phyloP scores from a whole-genome alignment of 1,140 invertebrate species.

The Campoletis sonorensis region DNA sequence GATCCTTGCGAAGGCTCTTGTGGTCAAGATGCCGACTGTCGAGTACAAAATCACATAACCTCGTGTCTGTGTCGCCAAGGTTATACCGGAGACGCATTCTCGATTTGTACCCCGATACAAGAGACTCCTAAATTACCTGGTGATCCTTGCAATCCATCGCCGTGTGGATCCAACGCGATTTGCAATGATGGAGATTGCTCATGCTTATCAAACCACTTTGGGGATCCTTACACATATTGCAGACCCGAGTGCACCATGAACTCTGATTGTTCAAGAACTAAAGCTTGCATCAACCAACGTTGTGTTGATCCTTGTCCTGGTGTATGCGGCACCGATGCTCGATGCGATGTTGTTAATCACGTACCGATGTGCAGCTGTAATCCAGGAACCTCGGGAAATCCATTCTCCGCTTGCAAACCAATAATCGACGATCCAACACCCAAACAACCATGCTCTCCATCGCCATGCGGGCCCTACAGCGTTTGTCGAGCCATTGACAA shows the following conservation, averaged over 20 bases:
- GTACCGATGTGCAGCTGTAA: slow-evolving; percentile 84
- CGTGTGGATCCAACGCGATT: slow-evolving; percentile 86
- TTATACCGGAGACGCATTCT: slow-evolving; percentile 82
- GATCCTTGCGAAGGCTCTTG: slow-evolving; percentile 85
- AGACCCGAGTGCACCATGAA: slow-evolving; percentile 90
- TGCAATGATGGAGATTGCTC: slow-evolving; percentile 86
- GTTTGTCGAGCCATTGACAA: slow-evolving; percentile 73
- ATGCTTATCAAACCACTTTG: slow-evolving; percentile 86
- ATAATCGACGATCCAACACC: slow-evolving; percentile 56
- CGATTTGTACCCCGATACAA: slow-evolving; percentile 76
- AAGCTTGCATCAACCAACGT: slow-evolving; percentile 85
- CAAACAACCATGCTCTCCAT: slow-evolving; percentile 75
- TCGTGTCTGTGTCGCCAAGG: slow-evolving; percentile 82
- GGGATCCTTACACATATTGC: slow-evolving; percentile 82
- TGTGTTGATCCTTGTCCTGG: slow-evolving; percentile 87
- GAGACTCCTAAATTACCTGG: slow-evolving; percentile 69
- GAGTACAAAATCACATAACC: slow-evolving; percentile 86
- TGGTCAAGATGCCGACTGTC: slow-evolving; percentile 83
- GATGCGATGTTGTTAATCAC: slow-evolving; percentile 89
- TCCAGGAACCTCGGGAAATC: slow-evolving; percentile 85
- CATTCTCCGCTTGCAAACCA: slow-evolving; percentile 83
- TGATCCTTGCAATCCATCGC: slow-evolving; percentile 87
- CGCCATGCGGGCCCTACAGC: slow-evolving; percentile 78
- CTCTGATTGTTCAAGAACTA: slow-evolving; percentile 86
- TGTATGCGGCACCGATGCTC: slow-evolving; percentile 84